Evolutionary conservation across 2,888 invertebrate species (phyloP).

Genomic region (Petrolisthes manimaculis): DNA sequence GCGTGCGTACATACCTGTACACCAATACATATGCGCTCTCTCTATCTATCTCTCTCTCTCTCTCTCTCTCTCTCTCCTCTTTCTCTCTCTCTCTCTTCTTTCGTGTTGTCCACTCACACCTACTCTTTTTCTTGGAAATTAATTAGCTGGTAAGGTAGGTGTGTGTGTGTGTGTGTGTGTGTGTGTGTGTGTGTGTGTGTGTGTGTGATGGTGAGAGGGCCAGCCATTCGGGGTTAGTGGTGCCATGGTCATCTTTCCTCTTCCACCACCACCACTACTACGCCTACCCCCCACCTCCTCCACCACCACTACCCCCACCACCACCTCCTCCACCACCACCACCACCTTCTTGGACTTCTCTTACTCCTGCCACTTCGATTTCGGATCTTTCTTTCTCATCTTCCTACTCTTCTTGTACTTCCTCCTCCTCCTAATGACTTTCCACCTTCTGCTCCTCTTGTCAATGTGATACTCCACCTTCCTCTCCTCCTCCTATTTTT

Average conservation of each 20-base stretch:
- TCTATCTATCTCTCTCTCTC: neutral
- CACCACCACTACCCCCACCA: neutral
- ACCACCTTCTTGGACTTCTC: neutral
- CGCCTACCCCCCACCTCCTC: neutral
- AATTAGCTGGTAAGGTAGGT: neutral
- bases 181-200: neutral
- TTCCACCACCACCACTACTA: neutral
- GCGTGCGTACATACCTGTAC: too few species aligned
- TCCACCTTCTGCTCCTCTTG: neutral
- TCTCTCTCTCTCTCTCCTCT: neutral
- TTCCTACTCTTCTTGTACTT: neutral
- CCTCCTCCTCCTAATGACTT: neutral
- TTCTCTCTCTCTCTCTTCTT: neutral
- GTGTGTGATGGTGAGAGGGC: neutral
- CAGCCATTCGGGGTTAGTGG: neutral
- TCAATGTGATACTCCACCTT: neutral
- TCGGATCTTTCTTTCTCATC: neutral
- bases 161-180: constrained; percentile 5
- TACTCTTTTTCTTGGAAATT: neutral
- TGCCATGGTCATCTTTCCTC: neutral
- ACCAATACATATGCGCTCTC: neutral
- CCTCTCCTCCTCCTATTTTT: neutral
- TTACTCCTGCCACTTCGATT: neutral
- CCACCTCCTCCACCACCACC: neutral
- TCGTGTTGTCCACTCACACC: neutral